Evolutionary conservation across 2,797 vertebrate species (phyloP), one percentile per base, ranked within the genome.

Genomic region (Strix occidentalis): DNA sequence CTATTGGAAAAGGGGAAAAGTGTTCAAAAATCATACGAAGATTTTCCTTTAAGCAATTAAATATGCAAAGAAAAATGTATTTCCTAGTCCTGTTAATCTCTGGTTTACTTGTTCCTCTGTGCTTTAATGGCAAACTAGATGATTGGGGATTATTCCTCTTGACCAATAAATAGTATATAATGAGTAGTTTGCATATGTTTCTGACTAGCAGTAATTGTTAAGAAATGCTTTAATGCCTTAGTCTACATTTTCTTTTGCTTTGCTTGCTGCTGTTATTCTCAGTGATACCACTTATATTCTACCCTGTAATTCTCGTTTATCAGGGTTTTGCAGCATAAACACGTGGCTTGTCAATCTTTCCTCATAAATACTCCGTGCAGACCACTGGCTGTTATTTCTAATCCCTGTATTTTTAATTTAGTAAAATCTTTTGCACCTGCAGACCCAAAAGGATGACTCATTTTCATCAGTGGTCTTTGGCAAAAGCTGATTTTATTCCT

Each of bases 361-460:
- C 54, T 87, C 57, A 28, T 25, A 89, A 90, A 71, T 75, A 50
- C 48, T 72, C 53, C 13, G 1, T 80, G 61, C 53, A 92, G 88
- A 83, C 90, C 86, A 85, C 77, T 77, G 74, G 21, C 66, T 93
- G 68, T 56, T 96, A 66, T 20, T 87, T 70, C 79, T 94, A 93
- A 81, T 96, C 45, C 60, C n/a, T 77, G 51, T 79, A 77, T 77
- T 95, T 94, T 91, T 89, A 92, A 93, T 93, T 94, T 83, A 56
- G 26, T 78, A 72, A 90, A 88, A 46, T 86, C 24, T 78, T 87
- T 56, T 35, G 26, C n/a, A 84, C 64, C 56, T 91, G 72, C 48
- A 90, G 66, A 93, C 83, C 84, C 70, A 56, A 64, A 83, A 87
- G 24, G 14, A 77, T 88, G 41, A 84, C 53, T 95, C 37, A 46